Evolutionary conservation across 2,888 invertebrate species (phyloP).

Genomic region (Cremastinae sp.): DNA sequence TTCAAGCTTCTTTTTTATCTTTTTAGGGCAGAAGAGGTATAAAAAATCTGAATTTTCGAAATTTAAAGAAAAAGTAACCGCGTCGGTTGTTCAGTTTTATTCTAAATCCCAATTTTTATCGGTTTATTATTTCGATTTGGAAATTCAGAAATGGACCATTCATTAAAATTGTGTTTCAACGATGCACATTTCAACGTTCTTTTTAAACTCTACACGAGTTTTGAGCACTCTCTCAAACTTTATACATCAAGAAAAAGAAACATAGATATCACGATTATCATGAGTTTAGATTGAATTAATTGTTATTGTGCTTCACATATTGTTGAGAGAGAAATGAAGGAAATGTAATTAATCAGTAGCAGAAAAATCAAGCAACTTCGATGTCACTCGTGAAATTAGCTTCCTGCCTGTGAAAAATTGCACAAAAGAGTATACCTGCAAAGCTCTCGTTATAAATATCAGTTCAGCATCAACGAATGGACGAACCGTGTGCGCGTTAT

Average conservation of each 20-base stretch:
- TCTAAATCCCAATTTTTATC: no score
- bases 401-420: conserved; percentile 24
- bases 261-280: conserved; percentile 14
- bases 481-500: conserved; percentile 42
- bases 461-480: conserved; percentile 43
- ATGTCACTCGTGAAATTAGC: conserved; percentile 37
- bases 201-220: conserved; percentile 23
- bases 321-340: conserved; percentile 13
- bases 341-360: conserved; percentile 30
- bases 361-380: conserved; percentile 34
- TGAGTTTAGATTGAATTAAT: conserved; percentile 26
- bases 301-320: conserved; percentile 55
- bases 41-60: no score
- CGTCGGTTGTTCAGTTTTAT: no score
- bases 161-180: no score
- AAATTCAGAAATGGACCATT: no score
- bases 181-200: neutral
- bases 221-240: conserved; percentile 29
- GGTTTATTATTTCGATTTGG: no score
- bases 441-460: conserved; percentile 20
- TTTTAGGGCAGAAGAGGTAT: neutral
- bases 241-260: conserved; percentile 34
- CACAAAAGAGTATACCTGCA: conserved; percentile 24
- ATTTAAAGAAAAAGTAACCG: neutral
- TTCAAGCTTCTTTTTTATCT: conserved; percentile 41